Percentiles rank a stretch among this genome's conserved stretches.
These are phyloP conservation scores for Ectropis grisescens DNA, from an alignment of 1,140 invertebrate species.

Conservation along the genomic window DNA sequence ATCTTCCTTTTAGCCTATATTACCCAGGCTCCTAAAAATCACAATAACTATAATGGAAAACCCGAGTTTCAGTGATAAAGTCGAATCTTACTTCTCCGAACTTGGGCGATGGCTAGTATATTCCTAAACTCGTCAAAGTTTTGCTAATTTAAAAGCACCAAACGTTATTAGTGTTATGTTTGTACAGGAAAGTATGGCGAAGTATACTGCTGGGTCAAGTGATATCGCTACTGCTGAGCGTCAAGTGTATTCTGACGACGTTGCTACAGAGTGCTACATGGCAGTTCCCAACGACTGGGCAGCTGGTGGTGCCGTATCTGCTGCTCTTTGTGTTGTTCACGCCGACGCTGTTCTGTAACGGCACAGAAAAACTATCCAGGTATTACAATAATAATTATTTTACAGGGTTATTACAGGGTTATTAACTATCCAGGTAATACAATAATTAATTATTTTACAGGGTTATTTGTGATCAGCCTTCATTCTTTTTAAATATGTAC, in stretches of 20 bases:
- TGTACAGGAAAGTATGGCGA: conserved; percentile 79
- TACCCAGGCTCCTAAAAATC: too few relatives aligned
- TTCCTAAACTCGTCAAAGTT: conserved; percentile 1
- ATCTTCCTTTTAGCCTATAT: too few relatives aligned
- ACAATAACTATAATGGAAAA: conserved; percentile 25
- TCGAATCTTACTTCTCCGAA: conserved; percentile 76
- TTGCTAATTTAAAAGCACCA: conserved; percentile 13
- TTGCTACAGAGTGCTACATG: conserved; percentile 78
- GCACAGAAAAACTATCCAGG: conserved; percentile 78
- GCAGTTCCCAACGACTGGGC: conserved; percentile 81
- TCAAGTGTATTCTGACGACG: conserved; percentile 82
- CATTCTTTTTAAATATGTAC: too few relatives aligned
- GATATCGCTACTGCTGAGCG: conserved; percentile 80
- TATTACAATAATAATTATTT: too few relatives aligned
- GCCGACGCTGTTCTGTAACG: conserved; percentile 79
- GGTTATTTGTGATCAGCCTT: too few relatives aligned
- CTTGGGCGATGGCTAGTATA: conserved; percentile 75
- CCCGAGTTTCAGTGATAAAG: conserved; percentile 73
- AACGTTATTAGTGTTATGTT: too few relatives aligned
- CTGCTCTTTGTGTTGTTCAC: conserved; percentile 83
- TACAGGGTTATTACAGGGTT: too few relatives aligned
- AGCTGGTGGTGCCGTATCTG: conserved; percentile 85
- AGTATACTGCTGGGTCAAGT: conserved; percentile 83
- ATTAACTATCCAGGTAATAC: too few relatives aligned
- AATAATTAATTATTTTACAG: too few relatives aligned